phyloP scores from a whole-genome alignment of 2,113 vertebrate species.

The Myrmecobius fasciatus region DNA sequence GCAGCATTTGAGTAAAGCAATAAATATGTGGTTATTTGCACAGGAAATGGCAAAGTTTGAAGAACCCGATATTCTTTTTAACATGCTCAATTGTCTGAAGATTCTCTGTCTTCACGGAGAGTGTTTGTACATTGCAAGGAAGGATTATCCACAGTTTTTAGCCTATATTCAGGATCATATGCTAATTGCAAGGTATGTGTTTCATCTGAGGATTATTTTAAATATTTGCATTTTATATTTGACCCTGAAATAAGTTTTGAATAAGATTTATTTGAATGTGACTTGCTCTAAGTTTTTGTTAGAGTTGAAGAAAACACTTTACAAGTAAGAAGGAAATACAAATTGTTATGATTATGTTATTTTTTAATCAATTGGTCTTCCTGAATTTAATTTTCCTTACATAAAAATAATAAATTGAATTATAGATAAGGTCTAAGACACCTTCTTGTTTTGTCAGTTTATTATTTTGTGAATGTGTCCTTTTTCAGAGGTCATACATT shows the following conservation, averaged over 20 bases:
- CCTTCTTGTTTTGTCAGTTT: not conserved
- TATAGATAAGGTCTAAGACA: not conserved
- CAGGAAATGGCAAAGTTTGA: slow-evolving; percentile 99
- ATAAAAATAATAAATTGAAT: not conserved
- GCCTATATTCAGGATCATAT: slow-evolving; percentile 97
- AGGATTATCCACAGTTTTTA: slow-evolving; percentile 96
- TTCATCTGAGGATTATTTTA: not conserved
- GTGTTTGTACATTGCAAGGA: slow-evolving; percentile 93
- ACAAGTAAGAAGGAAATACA: not conserved
- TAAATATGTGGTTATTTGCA: slow-evolving; percentile 65
- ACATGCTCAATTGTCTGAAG: slow-evolving; percentile 98
- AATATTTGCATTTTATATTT: slow-evolving; percentile 31
- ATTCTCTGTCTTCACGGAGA: slow-evolving; percentile 97
- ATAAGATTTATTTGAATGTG: not conserved
- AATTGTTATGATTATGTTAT: not conserved
- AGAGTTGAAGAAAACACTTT: not conserved
- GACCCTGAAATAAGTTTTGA: slow-evolving; percentile 45
- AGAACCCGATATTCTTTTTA: slow-evolving; percentile 98
- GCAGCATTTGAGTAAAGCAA: slow-evolving; percentile 44
- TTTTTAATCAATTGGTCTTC: not conserved
- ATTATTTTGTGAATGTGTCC: not conserved
- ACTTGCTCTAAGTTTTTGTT: not conserved
- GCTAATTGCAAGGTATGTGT: slow-evolving; percentile 93
- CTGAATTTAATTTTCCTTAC: not conserved
- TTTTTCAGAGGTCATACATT: not conserved